A percentile compares a stretch with the other conserved stretches of the same genome.
Conservation (phyloP, 2,113 vertebrate genomes). For the Nothobranchius kuhntae region DNA sequence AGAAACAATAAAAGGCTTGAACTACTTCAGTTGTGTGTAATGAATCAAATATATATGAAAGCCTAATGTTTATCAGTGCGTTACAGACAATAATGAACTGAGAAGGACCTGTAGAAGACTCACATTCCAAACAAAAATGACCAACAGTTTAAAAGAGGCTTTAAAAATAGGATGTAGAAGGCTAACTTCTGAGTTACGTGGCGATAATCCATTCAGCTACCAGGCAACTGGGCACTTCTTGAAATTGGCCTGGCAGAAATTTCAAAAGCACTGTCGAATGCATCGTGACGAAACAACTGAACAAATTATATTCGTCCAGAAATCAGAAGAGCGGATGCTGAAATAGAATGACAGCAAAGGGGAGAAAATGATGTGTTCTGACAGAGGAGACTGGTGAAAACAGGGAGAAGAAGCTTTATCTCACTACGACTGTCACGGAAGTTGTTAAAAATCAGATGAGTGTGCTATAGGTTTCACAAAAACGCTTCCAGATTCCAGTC, state of each 20-base stretch:
- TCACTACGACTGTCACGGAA: background rate
- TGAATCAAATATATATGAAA: too few relatives aligned
- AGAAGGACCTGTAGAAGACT: too few relatives aligned
- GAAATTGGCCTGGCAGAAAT: background rate
- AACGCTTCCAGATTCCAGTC: background rate
- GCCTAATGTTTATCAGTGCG: too few relatives aligned
- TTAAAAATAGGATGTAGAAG: constrained; percentile 31
- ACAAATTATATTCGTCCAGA: background rate
- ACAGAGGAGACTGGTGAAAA: background rate
- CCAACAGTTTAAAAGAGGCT: constrained; percentile 8
- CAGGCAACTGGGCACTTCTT: constrained; percentile 4
- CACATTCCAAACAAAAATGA: constrained; percentile 32
- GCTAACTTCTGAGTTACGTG: constrained; percentile 27
- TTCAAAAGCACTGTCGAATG: background rate
- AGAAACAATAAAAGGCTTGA: too few relatives aligned
- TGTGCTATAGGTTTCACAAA: background rate
- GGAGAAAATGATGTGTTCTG: background rate
- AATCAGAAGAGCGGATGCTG: background rate
- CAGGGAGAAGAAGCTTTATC: background rate
- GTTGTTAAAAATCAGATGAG: background rate
- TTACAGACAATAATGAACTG: too few relatives aligned
- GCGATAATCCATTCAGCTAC: constrained; percentile 28
- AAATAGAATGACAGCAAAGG: background rate
- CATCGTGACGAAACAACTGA: background rate
- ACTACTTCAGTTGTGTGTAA: too few relatives aligned